These are phyloP conservation scores for Notodonta dromedarius DNA, from an alignment of 2,888 invertebrate genomes.

Conservation along the genomic window DNA sequence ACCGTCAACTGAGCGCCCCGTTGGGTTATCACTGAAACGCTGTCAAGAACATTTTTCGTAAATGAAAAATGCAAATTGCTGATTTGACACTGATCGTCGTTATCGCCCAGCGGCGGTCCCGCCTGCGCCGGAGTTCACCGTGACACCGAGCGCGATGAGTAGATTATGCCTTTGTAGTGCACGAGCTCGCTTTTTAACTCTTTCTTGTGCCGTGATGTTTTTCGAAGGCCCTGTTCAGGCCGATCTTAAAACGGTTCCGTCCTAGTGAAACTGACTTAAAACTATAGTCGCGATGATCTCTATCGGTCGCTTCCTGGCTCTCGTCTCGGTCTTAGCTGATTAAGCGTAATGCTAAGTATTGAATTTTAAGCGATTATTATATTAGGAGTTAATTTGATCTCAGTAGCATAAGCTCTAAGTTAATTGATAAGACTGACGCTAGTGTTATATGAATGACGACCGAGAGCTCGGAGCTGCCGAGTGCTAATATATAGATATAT, in stretches of 20 bases:
- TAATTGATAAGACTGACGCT: slow-evolving; percentile 61
- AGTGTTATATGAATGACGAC: slow-evolving; percentile 46
- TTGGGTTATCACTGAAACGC: neutral
- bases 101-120: neutral
- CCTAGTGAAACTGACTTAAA: slow-evolving; percentile 19
- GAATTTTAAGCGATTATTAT: slow-evolving; percentile 43
- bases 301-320: slow-evolving; percentile 20
- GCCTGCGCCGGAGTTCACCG: neutral
- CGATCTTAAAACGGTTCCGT: neutral
- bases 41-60: neutral
- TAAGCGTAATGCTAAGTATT: slow-evolving; percentile 47
- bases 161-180: neutral
- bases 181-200: neutral
- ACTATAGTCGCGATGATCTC: slow-evolving; percentile 23
- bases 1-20: neutral
- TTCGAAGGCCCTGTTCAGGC: neutral
- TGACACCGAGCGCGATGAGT: neutral
- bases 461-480: slow-evolving; percentile 39
- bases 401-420: slow-evolving; percentile 45
- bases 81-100: neutral
- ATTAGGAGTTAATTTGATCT: slow-evolving; percentile 48
- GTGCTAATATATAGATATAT: slow-evolving; percentile 27
- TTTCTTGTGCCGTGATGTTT: neutral
- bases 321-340: slow-evolving; percentile 37
- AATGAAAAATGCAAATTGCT: neutral